Percentiles rank a stretch among this genome's conserved stretches.
phyloP scores from a whole-genome alignment of 2,888 invertebrate species.

The Leptinotarsa tumamoca region DNA sequence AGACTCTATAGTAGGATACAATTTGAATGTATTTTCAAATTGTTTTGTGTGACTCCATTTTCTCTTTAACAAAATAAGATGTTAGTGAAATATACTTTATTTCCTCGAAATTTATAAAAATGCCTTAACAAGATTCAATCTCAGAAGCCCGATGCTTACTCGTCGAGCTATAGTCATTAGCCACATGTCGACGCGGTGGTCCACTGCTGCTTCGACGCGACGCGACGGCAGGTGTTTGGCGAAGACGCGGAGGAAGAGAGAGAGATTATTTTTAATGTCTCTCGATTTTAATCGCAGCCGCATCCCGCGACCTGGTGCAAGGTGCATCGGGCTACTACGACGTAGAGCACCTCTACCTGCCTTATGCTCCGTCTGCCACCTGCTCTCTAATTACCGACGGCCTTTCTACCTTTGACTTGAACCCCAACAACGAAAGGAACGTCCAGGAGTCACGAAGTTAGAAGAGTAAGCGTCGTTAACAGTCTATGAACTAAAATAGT shows the following conservation, averaged over 20 bases:
- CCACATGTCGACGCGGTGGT: conserved; percentile 8
- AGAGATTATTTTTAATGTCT: conserved; percentile 4
- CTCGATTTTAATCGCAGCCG: conserved; percentile 23
- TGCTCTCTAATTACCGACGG: conserved; percentile 57
- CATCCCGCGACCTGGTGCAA: conserved; percentile 55
- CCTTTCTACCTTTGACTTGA: conserved; percentile 10
- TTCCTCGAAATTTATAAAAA: too few species aligned
- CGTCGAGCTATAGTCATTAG: background rate
- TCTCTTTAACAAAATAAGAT: too few species aligned
- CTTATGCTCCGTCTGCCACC: conserved; percentile 56
- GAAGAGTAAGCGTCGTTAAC: too few species aligned
- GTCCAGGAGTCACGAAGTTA: background rate
- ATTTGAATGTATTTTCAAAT: too few species aligned
- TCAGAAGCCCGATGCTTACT: background rate
- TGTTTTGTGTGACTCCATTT: too few species aligned
- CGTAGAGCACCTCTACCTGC: conserved; percentile 53
- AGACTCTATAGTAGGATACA: too few species aligned
- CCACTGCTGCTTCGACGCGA: background rate
- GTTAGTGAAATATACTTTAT: too few species aligned
- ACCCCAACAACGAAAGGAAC: background rate
- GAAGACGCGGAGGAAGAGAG: background rate
- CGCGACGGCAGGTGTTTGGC: conserved; percentile 7
- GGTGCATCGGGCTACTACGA: conserved; percentile 51
- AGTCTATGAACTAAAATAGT: too few species aligned
- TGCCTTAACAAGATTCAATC: background rate